These are phyloP conservation scores for Schizopygopsis malacanthus DNA, from an alignment of 2,797 vertebrate genomes.

Conservation along the genomic window DNA sequence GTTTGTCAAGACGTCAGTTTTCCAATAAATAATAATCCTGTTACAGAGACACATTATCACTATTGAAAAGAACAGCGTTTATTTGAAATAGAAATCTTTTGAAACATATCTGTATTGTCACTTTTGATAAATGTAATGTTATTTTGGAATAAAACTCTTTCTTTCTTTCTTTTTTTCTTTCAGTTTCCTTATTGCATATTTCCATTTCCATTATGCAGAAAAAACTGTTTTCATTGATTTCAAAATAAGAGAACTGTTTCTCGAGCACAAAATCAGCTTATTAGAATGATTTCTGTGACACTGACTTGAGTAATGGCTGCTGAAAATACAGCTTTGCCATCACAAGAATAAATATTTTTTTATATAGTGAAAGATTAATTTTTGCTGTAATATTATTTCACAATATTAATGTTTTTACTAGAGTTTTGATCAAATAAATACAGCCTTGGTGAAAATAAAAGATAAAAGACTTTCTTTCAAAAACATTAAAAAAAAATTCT, in stretches of 20 bases:
- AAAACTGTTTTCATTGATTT: not conserved
- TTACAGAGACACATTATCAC: not conserved
- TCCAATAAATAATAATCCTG: not conserved
- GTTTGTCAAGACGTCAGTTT: constrained; percentile 41
- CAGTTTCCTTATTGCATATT: too few species aligned
- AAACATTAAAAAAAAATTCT: too few species aligned
- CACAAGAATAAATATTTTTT: not conserved
- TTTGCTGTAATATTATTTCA: not conserved
- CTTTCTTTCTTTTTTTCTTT: too few species aligned
- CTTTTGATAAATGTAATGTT: not conserved
- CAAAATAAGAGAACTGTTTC: too few species aligned
- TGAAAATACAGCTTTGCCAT: too few species aligned
- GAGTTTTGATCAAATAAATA: not conserved
- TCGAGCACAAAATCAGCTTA: not conserved
- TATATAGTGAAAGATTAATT: not conserved
- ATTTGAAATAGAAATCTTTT: not conserved
- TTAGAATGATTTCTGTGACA: not conserved
- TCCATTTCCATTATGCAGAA: not conserved
- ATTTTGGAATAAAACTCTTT: not conserved
- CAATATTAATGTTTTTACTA: not conserved
- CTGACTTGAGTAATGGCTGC: not conserved
- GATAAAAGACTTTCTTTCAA: not conserved
- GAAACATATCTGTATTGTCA: not conserved
- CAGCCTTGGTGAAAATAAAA: not conserved
- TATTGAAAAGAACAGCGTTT: not conserved